Percentiles rank a stretch among this genome's conserved stretches.
Evolutionary conservation across 92 coral and sea anemone genomes (phyloP).

Genomic region (Zoanthus sansibaricus): DNA sequence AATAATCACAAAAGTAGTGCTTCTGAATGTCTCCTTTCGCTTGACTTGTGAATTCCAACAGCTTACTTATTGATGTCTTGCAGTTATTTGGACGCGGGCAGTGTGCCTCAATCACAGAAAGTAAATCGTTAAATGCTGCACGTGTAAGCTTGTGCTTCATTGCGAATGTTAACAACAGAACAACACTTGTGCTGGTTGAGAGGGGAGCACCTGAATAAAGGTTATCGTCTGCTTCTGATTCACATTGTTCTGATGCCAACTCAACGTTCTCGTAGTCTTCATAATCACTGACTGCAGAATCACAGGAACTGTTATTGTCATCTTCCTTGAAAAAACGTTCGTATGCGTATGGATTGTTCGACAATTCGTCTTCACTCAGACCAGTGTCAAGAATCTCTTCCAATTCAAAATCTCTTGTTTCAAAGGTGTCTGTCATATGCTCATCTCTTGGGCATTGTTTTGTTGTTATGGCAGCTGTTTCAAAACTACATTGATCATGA

Average conservation of each 20-base stretch:
- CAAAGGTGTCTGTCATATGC: constrained; percentile 35
- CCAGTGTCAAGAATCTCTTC: constrained; percentile 26
- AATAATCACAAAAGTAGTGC: constrained; percentile 43
- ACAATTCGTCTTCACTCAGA: background rate
- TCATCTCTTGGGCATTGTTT: background rate
- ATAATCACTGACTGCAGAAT: constrained; percentile 16
- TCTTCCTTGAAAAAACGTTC: constrained; percentile 49
- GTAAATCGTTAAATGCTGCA: constrained; percentile 1
- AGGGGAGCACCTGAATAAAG: constrained; percentile 51
- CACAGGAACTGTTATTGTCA: constrained; percentile 45
- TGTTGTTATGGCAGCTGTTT: too few relatives aligned
- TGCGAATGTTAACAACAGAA: background rate
- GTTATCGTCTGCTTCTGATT: constrained; percentile 32
- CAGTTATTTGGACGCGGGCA: constrained; percentile 49
- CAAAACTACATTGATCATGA: background rate
- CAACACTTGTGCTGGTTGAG: background rate
- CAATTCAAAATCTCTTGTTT: constrained; percentile 18
- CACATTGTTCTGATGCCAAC: constrained; percentile 21
- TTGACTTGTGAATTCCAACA: constrained; percentile 31
- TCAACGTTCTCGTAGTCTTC: constrained; percentile 19
- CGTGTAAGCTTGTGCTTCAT: constrained; percentile 7
- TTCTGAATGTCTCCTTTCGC: constrained; percentile 42
- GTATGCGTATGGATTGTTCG: background rate
- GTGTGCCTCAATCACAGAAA: constrained; percentile 16
- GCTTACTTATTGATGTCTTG: constrained; percentile 18